Evolutionary conservation across 2,888 invertebrate species (phyloP), one percentile per base, ranked within the genome.

Genomic region (Osedax frankpressi): DNA sequence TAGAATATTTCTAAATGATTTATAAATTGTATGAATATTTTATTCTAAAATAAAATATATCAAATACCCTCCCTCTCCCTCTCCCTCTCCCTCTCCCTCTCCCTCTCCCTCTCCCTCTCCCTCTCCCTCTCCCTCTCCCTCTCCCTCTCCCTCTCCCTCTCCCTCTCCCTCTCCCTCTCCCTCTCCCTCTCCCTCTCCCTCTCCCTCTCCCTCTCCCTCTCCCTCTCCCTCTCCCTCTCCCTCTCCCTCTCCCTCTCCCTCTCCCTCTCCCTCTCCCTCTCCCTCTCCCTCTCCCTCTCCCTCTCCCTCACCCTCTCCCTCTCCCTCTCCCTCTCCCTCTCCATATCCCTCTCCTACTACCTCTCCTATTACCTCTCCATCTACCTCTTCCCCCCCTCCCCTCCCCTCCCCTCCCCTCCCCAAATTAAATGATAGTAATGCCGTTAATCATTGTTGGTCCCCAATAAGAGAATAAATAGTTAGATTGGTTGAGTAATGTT

Each of bases 141-240:
- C 73, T 73, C 70, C 73, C 70, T 59, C 73, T 70, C 72, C 63
- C 59, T 60, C 70, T 74, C 73, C 44, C 44, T 11, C 44, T 73
- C 27, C 60, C 65, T 0, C 65, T 65, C 70, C 70, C 70, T 59
- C 73, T 73, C 70, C 73, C 70, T 1, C 73, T 73, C 70, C 70
- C 70, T 71, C 73, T 73, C 70, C 70, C 1, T 1, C 73, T 73
- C 70, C 73, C 70, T 71, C 73, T 73, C 70, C 73, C 1, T 1
- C 73, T 73, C 70, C 73, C 70, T 59, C 73, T 73, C 70, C 70
- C 2, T 1, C 73, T 73, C 70, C 73, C 70, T 59, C 73, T 73
- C 72, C 63, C 59, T 60, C 70, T 74, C 73, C 63, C 74, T 74
- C 74, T 73, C 27, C 60, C 30, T 74, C 72, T 74, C 29, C 71